phyloP scores from a whole-genome alignment of 2,888 invertebrate genomes.

The Dryadula phaetusa region DNA sequence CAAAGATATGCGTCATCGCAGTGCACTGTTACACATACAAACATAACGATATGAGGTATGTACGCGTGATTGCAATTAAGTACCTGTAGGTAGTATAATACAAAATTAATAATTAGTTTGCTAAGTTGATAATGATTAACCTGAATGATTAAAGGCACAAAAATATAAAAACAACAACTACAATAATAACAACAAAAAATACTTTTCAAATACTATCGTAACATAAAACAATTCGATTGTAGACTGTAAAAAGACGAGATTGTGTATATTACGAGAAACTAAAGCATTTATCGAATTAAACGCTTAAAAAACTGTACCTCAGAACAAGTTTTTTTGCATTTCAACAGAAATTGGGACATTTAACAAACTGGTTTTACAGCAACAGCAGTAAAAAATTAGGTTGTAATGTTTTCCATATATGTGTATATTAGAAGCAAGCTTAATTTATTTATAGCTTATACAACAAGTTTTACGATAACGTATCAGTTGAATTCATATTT shows the following conservation, averaged over 20 bases:
- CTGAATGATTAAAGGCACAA: too few relatives aligned
- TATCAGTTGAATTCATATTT: conserved; percentile 19
- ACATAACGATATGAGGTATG: not conserved
- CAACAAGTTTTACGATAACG: conserved; percentile 16
- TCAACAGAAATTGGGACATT: conserved; percentile 35
- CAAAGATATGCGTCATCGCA: not conserved
- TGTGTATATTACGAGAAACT: conserved; percentile 14
- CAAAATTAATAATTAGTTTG: not conserved
- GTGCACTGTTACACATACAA: not conserved
- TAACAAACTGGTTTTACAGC: conserved; percentile 36
- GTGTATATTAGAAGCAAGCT: conserved; percentile 13
- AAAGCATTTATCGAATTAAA: conserved; percentile 25
- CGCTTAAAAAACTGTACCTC: conserved; percentile 24
- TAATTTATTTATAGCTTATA: conserved; percentile 14
- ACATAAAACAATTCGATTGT: too few relatives aligned
- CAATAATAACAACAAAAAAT: too few relatives aligned
- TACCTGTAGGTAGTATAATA: too few relatives aligned
- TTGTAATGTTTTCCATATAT: conserved; percentile 32
- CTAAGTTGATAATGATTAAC: not conserved
- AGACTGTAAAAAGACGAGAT: conserved; percentile 1
- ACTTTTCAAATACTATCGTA: too few relatives aligned
- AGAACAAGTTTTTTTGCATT: conserved; percentile 37
- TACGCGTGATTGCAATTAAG: not conserved
- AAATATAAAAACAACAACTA: too few relatives aligned
- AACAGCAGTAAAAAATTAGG: conserved; percentile 37